Conservation (phyloP, 2,797 vertebrate genomes). For the Alcedo atthis region DNA sequence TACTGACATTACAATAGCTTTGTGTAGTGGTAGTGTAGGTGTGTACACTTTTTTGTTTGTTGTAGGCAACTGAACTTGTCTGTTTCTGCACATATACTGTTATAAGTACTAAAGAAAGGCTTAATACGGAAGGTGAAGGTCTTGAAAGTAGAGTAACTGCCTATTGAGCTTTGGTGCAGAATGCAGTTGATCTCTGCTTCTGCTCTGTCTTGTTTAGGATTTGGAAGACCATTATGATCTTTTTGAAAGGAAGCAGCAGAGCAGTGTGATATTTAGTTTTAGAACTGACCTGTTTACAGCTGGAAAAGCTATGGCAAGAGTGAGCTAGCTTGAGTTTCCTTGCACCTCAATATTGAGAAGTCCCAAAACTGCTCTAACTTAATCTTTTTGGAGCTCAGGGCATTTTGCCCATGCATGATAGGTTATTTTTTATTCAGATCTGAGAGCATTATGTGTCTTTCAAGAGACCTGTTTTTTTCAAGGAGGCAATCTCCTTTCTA, state of each 20-base stretch:
- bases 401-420: background rate
- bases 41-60: background rate
- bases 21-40: background rate
- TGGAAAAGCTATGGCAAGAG: background rate
- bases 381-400: background rate
- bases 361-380: background rate
- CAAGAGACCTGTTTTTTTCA: background rate
- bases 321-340: background rate
- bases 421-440: background rate
- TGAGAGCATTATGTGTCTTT: background rate
- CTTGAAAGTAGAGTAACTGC: background rate
- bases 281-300: background rate
- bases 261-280: background rate
- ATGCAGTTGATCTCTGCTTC: background rate
- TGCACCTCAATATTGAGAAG: background rate
- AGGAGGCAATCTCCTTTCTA: background rate
- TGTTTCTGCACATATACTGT: background rate
- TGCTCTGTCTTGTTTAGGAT: background rate
- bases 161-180: background rate
- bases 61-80: background rate
- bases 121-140: background rate
- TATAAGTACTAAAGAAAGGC: background rate
- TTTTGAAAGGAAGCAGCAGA: background rate
- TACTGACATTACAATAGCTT: background rate
- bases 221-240: background rate